Evolutionary conservation across 2,888 invertebrate species (phyloP), one percentile per base, ranked within the genome.

Genomic region (Conistra vaccinii): DNA sequence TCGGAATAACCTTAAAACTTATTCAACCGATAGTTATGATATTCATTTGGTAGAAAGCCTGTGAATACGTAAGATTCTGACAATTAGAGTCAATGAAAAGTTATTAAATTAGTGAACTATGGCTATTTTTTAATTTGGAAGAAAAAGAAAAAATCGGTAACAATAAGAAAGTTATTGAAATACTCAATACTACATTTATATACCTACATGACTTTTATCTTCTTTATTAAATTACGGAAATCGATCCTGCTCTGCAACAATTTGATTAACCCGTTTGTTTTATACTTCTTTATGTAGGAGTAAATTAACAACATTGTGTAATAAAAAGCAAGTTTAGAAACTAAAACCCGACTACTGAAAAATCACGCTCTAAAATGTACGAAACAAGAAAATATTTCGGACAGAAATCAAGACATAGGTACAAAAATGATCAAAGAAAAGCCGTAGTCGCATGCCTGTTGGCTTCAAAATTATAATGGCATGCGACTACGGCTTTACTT

Each of bases 1-100:
- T 69, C 48, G 63, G 55, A 60, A 55, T 82, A 87, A 87, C 86
- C 84, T 79, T 78, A 66, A 86, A 85, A 81, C 58, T 58, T 77
- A 77, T 73, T 82, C 81, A 77, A 83, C 74, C 83, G 65, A 84
- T 80, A 73, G 77, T 76, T 60, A 73, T 81, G 57, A 57, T 73
- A 68, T 71, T 69, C 63, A 63, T 78, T 62, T 62, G 39, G 62
- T 84, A 77, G 85, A 86, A 86, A 85, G 85, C 73, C 26, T 66
- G 66, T 23, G 72, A 72, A 63, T 17, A 66, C n/a, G 29, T 68
- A 65, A 48, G 20, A 63, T 32, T 39, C 45, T 35, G 20, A 57
- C 62, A 68, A 65, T 73, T 68, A 63, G 63, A 61, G 2, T 48
- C 29, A 62, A 77, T 72, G 48, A 42, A 32, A 32, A 51, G 3